Conservation (phyloP, 1,140 invertebrate species). For the Meteorus sp. region DNA sequence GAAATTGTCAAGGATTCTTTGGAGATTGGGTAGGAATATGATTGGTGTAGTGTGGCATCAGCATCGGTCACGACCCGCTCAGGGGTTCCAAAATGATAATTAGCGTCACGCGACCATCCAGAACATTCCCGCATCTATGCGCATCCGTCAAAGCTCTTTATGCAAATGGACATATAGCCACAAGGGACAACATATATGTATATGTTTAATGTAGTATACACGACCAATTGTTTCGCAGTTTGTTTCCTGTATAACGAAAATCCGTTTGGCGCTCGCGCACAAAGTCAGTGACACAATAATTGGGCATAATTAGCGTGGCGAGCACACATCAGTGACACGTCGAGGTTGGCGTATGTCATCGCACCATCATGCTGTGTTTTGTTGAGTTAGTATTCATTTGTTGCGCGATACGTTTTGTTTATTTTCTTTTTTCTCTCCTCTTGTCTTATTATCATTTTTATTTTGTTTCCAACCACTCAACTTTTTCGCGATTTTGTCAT, state of each 20-base stretch:
- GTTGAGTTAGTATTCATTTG: slow-evolving; percentile 1
- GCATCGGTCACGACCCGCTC: slow-evolving; percentile 22
- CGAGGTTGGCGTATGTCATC: slow-evolving; percentile 7
- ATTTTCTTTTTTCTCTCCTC: too few species aligned
- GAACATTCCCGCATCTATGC: slow-evolving; percentile 25
- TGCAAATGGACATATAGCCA: slow-evolving; percentile 24
- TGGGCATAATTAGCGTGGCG: slow-evolving; percentile 9
- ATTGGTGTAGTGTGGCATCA: not conserved
- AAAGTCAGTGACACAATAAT: slow-evolving; percentile 17
- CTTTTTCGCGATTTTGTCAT: too few species aligned
- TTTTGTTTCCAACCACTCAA: too few species aligned
- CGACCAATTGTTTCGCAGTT: slow-evolving; percentile 20
- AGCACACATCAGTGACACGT: not conserved
- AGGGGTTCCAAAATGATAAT: slow-evolving; percentile 36
- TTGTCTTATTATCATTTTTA: too few species aligned
- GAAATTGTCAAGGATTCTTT: slow-evolving; percentile 14
- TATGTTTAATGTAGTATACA: too few species aligned
- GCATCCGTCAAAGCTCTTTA: slow-evolving; percentile 25
- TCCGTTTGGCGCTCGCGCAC: not conserved
- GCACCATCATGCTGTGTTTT: not conserved
- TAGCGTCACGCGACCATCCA: slow-evolving; percentile 35
- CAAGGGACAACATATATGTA: slow-evolving; percentile 13
- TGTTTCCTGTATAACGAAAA: slow-evolving; percentile 21
- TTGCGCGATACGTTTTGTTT: not conserved
- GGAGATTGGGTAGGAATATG: not conserved